Base-by-base conservation (phyloP, 2,113 vertebrate species). In the Seriola aureovittata region DNA sequence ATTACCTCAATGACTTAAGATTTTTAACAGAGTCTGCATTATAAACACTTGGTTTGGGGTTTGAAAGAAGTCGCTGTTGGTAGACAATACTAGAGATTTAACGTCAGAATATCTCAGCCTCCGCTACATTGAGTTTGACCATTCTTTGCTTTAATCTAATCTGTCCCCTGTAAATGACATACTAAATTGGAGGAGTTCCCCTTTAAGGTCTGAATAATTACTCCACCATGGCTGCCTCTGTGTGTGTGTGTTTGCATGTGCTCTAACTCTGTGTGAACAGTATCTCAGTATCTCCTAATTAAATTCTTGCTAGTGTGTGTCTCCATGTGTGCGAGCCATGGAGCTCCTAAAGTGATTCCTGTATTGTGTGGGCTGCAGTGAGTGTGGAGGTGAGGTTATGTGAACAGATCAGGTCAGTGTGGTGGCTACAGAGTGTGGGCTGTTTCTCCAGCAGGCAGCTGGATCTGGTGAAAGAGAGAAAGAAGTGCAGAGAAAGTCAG, bases 361-460 rank as follows among this genome's bases (percentile, higher is more conserved):
- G 57, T 32, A 29, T 79, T 5, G 71, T 85, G 92, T 91, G 62
- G 92, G 91, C 78, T 23, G 78, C 55, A 62, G 40, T 8, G 29
- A 46, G 69, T 85, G 81, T 79, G 84, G 80, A 89, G 91, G 77
- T 84, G 77, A 87, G 84, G 64, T 81, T 77, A 71, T 82, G 66
- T 84, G 89, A 81, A 84, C 78, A 71, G 73, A 58, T 76, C 9
- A 65, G 89, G 92, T 86, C 83, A 85, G 68, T 68, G 74, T 89
- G 72, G 71, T 82, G 36, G 68, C 71, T 71, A 40, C 60, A 74
- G 8, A 89, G 83, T 85, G 88, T 87, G 57, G 89, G 90, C 54
- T 82, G 82, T 67, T 89, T 84, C 85, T 88, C 75, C 72, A 89
- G 81, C 78, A 84, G 69, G 84, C 82, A 86, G 81, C 80, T 83